phyloP scores from a whole-genome alignment of 2,888 invertebrate genomes.

The Lasioglossum figueresi region DNA sequence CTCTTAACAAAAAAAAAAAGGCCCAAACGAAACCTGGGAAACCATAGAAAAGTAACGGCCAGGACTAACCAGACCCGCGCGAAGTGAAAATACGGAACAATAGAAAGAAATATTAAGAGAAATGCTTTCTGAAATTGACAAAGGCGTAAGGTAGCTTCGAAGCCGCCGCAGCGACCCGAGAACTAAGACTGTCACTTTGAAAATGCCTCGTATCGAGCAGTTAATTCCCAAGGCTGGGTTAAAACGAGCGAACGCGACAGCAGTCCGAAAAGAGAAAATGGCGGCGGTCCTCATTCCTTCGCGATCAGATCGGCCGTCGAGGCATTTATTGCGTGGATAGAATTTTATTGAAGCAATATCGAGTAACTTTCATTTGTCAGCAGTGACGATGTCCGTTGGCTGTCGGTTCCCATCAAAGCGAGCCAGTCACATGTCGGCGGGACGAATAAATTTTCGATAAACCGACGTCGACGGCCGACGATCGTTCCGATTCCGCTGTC shows the following conservation, averaged over 20 bases:
- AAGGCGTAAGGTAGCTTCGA: too few relatives aligned
- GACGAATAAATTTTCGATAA: slow-evolving; percentile 74
- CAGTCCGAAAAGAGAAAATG: not conserved
- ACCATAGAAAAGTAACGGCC: too few relatives aligned
- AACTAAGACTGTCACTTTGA: too few relatives aligned
- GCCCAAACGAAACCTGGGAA: too few relatives aligned
- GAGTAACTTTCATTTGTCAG: slow-evolving; percentile 70
- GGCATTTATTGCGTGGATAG: slow-evolving; percentile 54
- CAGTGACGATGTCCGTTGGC: slow-evolving; percentile 63
- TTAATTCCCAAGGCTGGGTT: not conserved
- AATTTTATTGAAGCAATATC: slow-evolving; percentile 70
- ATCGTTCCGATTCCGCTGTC: slow-evolving; percentile 72
- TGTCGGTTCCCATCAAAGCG: slow-evolving; percentile 68
- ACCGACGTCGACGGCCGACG: slow-evolving; percentile 71
- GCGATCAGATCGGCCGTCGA: not conserved
- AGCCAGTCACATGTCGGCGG: slow-evolving; percentile 66
- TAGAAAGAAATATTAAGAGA: too few relatives aligned
- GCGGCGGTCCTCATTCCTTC: not conserved
- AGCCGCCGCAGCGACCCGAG: too few relatives aligned
- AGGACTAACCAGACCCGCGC: too few relatives aligned
- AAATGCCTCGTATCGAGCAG: too few relatives aligned
- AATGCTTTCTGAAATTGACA: too few relatives aligned
- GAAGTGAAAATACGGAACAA: too few relatives aligned
- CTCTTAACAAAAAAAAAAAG: too few relatives aligned
- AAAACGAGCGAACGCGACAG: not conserved